Evolutionary conservation across 2,888 invertebrate species (phyloP), one percentile per base, ranked within the genome.

Genomic region (Mesochorus sp.): DNA sequence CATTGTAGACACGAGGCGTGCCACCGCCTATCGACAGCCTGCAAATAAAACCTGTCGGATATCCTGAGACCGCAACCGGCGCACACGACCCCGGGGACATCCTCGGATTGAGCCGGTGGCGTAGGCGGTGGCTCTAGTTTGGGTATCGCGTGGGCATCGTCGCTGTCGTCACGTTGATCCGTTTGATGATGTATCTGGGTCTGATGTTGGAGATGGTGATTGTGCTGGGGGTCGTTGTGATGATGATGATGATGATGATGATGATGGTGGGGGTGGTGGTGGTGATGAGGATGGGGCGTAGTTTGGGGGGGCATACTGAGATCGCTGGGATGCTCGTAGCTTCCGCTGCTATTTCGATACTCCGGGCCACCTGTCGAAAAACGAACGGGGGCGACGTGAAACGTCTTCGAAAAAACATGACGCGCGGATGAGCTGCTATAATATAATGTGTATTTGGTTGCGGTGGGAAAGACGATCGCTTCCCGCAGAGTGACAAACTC

Each of bases 21-120:
- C 98, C 98, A 98, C 91, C 96, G 94, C 88, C 97, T 94, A 92
- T 98, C 98, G 82, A 97, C 95, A 19, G 98, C 97, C 89, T 97
- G 95, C 85, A 98, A 94, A 92, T 97, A 98, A 93, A 95, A 98
- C 88, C 97, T 93, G 93, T 98, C 98, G 83, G 94, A 94, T 91
- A 98, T 98, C 85, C 95, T 93, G 74, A 94, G 93, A 10, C 97
- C 97, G 91, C 98, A 98, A 59, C 97, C 98, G 66, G 97, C 97
- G 91, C 98, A 98, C 71, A 93, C 91, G 24, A 94, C 93, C 81
- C 93, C 93, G 47, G 91, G 91, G 44, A 88, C 85, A 91, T 92
- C 83, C 90, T 88, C 88, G 49, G 87, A 86, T 62, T 88, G 88
- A 3, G 88, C 83, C 5, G 89, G 89, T 34, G 90, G 91, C 17